Conservation (phyloP, 2,888 invertebrate species). For the Cheilosia impressa region DNA sequence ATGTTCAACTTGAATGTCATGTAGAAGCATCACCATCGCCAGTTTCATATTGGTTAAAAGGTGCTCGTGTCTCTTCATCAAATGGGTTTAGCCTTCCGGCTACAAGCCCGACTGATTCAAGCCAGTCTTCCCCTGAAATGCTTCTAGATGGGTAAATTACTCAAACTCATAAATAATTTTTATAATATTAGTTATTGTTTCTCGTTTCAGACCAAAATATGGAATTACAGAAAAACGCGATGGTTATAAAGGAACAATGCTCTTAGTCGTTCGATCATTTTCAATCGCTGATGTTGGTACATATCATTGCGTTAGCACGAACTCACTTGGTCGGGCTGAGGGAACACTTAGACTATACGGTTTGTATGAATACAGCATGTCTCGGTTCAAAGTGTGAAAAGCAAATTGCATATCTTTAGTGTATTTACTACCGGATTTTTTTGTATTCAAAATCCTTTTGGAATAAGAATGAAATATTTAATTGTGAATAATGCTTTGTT, state of each 20-base stretch:
- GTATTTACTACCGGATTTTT: no score
- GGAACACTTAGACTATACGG: constrained; percentile 87
- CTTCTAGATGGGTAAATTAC: constrained; percentile 91
- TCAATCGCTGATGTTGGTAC: constrained; percentile 87
- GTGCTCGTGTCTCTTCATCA: constrained; percentile 80
- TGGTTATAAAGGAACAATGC: constrained; percentile 83
- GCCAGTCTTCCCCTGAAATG: constrained; percentile 87
- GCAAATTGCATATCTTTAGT: not conserved
- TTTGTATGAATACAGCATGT: constrained; percentile 77
- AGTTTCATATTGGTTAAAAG: constrained; percentile 84
- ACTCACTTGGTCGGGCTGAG: constrained; percentile 88
- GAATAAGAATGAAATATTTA: no score
- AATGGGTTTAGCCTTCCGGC: constrained; percentile 81
- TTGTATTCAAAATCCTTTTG: no score
- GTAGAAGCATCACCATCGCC: constrained; percentile 92
- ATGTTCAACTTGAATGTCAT: constrained; percentile 93
- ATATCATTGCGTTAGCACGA: constrained; percentile 90
- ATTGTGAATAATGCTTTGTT: no score
- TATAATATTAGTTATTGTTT: not conserved
- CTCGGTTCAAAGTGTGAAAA: not conserved
- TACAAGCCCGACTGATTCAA: constrained; percentile 80
- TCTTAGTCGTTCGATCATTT: constrained; percentile 84
- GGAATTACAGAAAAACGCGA: constrained; percentile 83
- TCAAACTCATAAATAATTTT: not conserved
- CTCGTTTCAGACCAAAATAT: constrained; percentile 82